A percentile compares a stretch with the other conserved stretches of the same genome.
Conservation (phyloP, 2,888 invertebrate species). For the Rotaria sp. region DNA sequence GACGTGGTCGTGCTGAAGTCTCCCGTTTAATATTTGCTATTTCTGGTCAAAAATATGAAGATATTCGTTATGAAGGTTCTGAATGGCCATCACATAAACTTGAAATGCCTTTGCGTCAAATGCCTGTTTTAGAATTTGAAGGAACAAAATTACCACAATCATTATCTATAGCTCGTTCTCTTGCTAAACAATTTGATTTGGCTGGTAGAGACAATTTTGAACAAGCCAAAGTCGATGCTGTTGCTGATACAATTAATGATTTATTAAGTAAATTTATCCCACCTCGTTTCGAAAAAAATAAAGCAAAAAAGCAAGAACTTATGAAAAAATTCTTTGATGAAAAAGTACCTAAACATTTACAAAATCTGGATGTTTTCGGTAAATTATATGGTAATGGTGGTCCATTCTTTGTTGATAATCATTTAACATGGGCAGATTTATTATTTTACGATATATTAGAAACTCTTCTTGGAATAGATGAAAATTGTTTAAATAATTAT, state of each 20-base stretch:
- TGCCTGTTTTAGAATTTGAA: constrained; percentile 30
- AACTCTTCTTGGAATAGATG: too few relatives aligned
- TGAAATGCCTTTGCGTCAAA: constrained; percentile 41
- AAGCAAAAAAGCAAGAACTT: not conserved
- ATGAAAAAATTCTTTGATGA: not conserved
- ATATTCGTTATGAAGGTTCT: constrained; percentile 59
- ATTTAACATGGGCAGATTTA: too few relatives aligned
- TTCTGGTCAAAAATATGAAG: constrained; percentile 60
- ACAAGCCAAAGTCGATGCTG: not conserved
- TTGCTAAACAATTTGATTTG: too few relatives aligned
- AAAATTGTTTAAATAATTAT: too few relatives aligned
- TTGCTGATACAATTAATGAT: not conserved
- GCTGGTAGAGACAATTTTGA: too few relatives aligned
- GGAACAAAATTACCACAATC: too few relatives aligned
- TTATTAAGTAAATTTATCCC: constrained; percentile 28
- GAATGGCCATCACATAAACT: constrained; percentile 44
- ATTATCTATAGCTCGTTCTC: too few relatives aligned
- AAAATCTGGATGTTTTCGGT: not conserved
- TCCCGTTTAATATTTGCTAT: constrained; percentile 61
- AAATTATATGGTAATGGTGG: too few relatives aligned
- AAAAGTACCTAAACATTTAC: constrained; percentile 6
- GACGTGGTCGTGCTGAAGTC: constrained; percentile 61
- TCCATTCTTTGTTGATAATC: too few relatives aligned
- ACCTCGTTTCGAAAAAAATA: constrained; percentile 19
- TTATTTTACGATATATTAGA: too few relatives aligned